Base-by-base conservation (phyloP, 2,797 vertebrate genomes). In the Spinus pinus region DNA sequence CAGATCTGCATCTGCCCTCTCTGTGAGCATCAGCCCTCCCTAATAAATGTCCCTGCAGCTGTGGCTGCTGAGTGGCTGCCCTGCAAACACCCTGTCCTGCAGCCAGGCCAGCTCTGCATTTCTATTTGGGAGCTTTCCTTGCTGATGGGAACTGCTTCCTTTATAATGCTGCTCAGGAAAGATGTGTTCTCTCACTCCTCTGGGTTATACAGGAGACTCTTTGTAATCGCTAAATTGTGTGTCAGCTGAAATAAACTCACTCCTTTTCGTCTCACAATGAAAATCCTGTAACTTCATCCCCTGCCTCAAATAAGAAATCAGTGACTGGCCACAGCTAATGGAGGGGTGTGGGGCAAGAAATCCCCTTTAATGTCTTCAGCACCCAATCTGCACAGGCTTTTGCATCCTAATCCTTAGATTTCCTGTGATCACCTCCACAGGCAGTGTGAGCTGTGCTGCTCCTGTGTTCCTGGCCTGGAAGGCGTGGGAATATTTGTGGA, bases 1-100 rank as follows among this genome's bases (percentile, higher is more conserved):
- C 50, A 51, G 3, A 33, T 51, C 2, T 57, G 30, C 39, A 7
- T 33, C 61, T 65, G 33, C 27, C 21, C 24, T 70, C 57, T 54
- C 57, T 24, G 28, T 1, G 0, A 21, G 1, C 2, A 2, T 57
- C 66, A 87, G 21, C n/a, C 39, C 23, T 86, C 37, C 2, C 0
- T 24, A 19, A 39, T 7, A 21, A 25, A 72, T 18, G 23, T 65
- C 16, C 57, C 27, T 47, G 72, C 56, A 66, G 49, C 57, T 83
- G 11, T 25, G 53, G 35, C 87, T 66, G 31, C 73, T 67, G 19
- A 12, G 66, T n/a, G 65, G 6, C 50, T 72, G 37, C 62, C 2
- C 2, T 60, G 66, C 54, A 71, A 56, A 37, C 25, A 19, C 9
- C 28, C 41, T 20, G 8, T 65, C 54, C 56, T 22, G 24, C 42